Evolutionary conservation across 2,113 vertebrate species (phyloP), one percentile per base, ranked within the genome.

Genomic region (Vombatus ursinus): DNA sequence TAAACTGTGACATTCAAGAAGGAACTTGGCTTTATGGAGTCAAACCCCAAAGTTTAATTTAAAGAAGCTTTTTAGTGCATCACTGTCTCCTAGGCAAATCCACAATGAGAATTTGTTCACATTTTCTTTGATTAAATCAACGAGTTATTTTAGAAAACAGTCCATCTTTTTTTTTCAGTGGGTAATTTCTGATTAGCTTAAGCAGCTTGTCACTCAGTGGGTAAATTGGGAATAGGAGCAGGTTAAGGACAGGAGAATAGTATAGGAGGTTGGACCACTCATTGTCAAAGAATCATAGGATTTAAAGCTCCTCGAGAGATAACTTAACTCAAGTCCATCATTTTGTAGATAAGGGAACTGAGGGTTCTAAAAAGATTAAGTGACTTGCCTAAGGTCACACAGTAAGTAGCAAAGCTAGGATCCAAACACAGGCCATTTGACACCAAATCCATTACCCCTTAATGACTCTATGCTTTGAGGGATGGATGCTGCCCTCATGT

Each of bases 31-130:
- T 90, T 93, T 90, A 95, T 53, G 52, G 14, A 93, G 22, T 89
- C 53, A 52, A 95, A 89, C 49, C n/a, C 53, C 31, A 8, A n/a
- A 52, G 93, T 96, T 92, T 54, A 57, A 94, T 90, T 92, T 50
- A 28, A 96, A 92, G 47, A 93, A 22, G 61, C 25, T 90, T 96
- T 93, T 91, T 52, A 95, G 10, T 89, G 52, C 49, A 37, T 84
- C 61, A 28, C 57, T 53, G 2, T 90, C 26, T 84, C 22, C 47
- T 68, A 31, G 47, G 37, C 94, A 91, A 93, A 50, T 93, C 61
- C 3, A 50, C 61, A 53, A 89, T 77, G 89, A 93, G 3, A 97
- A 53, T 1, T 8, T 89, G 89, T 25, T 92, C 52, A 61, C 7
- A 2, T 91, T 94, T 91, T 94, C 22, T 49, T 91, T 93, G 37